Base-by-base conservation (phyloP, 1,140 invertebrate genomes). In the Drosophila punjabiensis region DNA sequence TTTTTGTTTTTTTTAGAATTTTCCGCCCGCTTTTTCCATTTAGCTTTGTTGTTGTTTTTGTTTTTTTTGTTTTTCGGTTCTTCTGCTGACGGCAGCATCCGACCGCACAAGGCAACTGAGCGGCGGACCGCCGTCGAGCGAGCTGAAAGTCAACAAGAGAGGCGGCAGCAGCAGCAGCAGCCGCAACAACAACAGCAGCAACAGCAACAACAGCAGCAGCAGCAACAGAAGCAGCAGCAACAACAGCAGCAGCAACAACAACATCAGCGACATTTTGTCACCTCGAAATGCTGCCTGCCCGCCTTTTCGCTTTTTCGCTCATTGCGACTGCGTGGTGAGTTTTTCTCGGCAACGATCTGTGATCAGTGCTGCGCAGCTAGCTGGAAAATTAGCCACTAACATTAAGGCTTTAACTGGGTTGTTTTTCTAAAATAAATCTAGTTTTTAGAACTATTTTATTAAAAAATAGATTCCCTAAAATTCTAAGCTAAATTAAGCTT, bases 41-140 rank as follows among this genome's bases (percentile, higher is more conserved):
- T 59, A 47, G 50, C 24, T 53, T 66, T 66, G 4, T 50, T 28
- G 3, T 61, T 47, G 32, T 18, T 14, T 41, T 18, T 39, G n/a
- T n/a, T 37, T 10, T 10, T 56, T 32, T 58, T 64, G n/a, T 69
- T 69, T 68, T 69, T 81, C 71, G 64, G 78, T 69, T 85, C 74
- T 81, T 79, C 32, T 39, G 77, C 77, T 71, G 61, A 61, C 77
- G 60, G 84, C 66, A 78, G 76, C 84, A 75, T 81, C 67, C 84
- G 87, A 87, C 81, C 81, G 65, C 81, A 87, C 85, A 75, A 87
- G 73, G 84, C 85, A 84, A 87, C 84, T 87, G 81, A 79, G 76
- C 64, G 63, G 73, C 76, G 68, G 39, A 24, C 53, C 7, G 33
- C 53, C 24, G 16, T 33, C 56, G 50, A 45, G 69, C 69, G 65